Conservation (phyloP, 2,888 invertebrate species). For the Tridacna crocea region DNA sequence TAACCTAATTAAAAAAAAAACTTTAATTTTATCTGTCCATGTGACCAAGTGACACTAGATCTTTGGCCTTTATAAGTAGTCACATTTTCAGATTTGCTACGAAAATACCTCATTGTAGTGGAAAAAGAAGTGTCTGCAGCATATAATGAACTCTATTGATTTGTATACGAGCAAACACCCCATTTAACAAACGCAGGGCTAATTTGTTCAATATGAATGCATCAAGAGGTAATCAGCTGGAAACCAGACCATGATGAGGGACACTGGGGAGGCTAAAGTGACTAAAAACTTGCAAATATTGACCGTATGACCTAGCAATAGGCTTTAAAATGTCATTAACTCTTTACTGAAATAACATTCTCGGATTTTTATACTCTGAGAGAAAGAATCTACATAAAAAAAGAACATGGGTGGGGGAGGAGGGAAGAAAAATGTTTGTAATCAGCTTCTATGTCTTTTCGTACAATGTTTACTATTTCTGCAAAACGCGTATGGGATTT, state of each 20-base stretch:
- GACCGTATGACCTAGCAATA: conserved; percentile 1
- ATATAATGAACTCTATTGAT: conserved; percentile 5
- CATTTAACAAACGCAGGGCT: conserved; percentile 1
- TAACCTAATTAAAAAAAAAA: too few species aligned
- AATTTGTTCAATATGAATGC: conserved; percentile 14
- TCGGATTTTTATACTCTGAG: too few species aligned
- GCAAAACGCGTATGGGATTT: too few species aligned
- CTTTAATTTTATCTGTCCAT: too few species aligned
- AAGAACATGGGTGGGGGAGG: too few species aligned
- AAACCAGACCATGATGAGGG: background rate
- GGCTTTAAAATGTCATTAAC: too few species aligned
- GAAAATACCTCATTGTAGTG: background rate
- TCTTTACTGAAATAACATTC: too few species aligned
- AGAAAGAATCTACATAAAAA: too few species aligned
- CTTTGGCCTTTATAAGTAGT: background rate
- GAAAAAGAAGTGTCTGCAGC: background rate
- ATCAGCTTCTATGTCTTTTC: too few species aligned
- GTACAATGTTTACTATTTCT: too few species aligned
- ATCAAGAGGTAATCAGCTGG: background rate
- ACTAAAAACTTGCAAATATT: conserved; percentile 12
- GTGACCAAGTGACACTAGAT: background rate
- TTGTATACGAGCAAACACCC: background rate
- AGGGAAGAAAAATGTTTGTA: too few species aligned
- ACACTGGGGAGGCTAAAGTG: background rate
- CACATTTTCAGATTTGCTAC: background rate